Conservation (phyloP, 37 sponge, comb jelly and placozoan genomes). For the Beroe ovata region DNA sequence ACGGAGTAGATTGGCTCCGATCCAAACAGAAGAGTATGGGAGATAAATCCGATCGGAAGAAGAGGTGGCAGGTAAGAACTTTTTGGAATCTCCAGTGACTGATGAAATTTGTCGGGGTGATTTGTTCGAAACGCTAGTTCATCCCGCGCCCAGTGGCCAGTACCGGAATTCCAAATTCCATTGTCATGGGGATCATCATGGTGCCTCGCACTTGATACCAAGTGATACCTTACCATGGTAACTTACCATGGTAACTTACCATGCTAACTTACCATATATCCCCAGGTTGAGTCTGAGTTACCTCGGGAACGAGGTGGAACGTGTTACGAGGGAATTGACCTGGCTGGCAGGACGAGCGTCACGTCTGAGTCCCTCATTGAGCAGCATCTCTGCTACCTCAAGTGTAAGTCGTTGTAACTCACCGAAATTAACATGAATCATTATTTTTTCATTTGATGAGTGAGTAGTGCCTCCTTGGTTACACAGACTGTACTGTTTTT, state of each 20-base stretch:
- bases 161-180: too few species aligned
- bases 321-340: conserved; percentile 8
- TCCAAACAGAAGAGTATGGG: conserved; percentile 8
- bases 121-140: too few species aligned
- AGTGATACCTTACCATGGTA: not conserved
- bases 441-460: too few species aligned
- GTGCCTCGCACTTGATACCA: too few species aligned
- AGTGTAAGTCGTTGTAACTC: not conserved
- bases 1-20: conserved; percentile 25
- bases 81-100: too few species aligned
- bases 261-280: not conserved
- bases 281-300: not conserved
- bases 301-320: not conserved
- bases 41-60: conserved; percentile 12
- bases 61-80: conserved; percentile 59
- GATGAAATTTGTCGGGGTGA: too few species aligned
- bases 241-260: not conserved
- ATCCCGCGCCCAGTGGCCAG: too few species aligned
- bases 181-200: too few species aligned
- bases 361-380: conserved; percentile 3
- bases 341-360: not conserved
- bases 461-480: too few species aligned
- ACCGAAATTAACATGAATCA: too few species aligned
- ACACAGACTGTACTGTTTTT: too few species aligned
- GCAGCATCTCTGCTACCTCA: conserved; percentile 29